Base-by-base conservation (phyloP, 1,140 invertebrate species). In the Drosophila bocqueti region DNA sequence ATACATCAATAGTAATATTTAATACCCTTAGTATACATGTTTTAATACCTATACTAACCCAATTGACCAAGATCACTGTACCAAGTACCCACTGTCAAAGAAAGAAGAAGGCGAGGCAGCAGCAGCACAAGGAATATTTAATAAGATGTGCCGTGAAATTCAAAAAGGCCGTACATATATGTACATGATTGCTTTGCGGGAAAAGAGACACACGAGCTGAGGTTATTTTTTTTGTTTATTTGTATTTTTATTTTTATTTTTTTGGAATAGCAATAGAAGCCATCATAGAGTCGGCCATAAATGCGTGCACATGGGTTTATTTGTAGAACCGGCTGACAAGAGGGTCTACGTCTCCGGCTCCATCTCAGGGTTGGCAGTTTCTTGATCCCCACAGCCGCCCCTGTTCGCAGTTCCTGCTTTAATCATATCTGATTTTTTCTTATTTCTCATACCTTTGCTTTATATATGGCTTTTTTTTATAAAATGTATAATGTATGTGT, bases 321-420 rank as follows among this genome's bases (percentile, higher is more conserved):
- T 57, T 58, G 65, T 78, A 71, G 66, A 79, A 78, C 66, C 76
- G 76, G 76, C 76, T 79, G 60, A 73, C 54, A 60, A 73, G 67
- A 73, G 34, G 38, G 36, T 66, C 34, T 43, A n/a, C 24, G 40
- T 45, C 62, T 57, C 34, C 21, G 59, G 46, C 60, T 77, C 59
- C 18, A 18, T 21, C 60, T 78, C 76, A 79, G 76, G 76, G 76
- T 79, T 79, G 76, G 47, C 67, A 79, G 76, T 79, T 79, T 72
- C 55, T 79, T 79, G 76, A 78, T 74, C 75, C 65, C 74, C 63
- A 46, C 63, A 77, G 29, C 55, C 31, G 42, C 49, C 42, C 59
- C 61, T 36, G 40, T 43, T 76, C 60, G 34, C 60, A 77, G 75
- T 77, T 77, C 75, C 75, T 77, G 75, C 63, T 77, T 77, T 38